Conservation (phyloP, 30 jellyfish, hydroid and myxozoan species). For the Rhopilema esculentum region DNA sequence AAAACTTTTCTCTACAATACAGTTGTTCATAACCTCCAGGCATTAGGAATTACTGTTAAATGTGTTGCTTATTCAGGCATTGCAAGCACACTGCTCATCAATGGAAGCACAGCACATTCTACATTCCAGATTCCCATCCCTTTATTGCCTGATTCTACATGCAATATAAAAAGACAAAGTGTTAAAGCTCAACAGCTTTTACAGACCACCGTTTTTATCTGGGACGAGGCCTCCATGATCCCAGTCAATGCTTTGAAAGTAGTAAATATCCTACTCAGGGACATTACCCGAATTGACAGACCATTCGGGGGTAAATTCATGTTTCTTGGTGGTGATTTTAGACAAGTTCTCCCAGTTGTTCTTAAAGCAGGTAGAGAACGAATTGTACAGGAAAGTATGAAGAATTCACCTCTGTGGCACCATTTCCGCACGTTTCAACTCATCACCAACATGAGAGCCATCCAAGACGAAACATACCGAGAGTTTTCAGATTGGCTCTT, state of each 20-base stretch:
- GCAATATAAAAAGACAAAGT: slow-evolving; percentile 27
- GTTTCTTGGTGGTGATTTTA: too few species aligned
- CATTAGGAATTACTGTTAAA: neutral
- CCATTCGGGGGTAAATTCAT: slow-evolving; percentile 65
- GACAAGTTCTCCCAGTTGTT: slow-evolving; percentile 62
- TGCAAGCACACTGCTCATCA: slow-evolving; percentile 37
- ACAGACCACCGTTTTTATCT: too few species aligned
- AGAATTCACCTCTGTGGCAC: slow-evolving; percentile 52
- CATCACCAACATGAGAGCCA: slow-evolving; percentile 58
- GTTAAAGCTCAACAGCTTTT: slow-evolving; percentile 20
- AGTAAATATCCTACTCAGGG: slow-evolving; percentile 36
- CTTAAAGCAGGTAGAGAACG: slow-evolving; percentile 54
- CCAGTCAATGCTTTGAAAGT: neutral
- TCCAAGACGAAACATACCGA: slow-evolving; percentile 17
- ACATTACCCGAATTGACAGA: slow-evolving; percentile 7
- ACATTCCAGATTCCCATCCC: too few species aligned
- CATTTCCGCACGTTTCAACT: slow-evolving; percentile 46
- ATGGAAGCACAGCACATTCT: slow-evolving; percentile 62
- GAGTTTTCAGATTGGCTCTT: slow-evolving; percentile 59
- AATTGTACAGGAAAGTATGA: slow-evolving; percentile 28
- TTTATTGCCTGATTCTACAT: slow-evolving; percentile 16
- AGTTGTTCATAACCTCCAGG: too few species aligned
- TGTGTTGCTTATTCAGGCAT: slow-evolving; percentile 50
- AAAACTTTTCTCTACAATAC: too few species aligned
- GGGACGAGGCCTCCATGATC: slow-evolving; percentile 13